A percentile compares a stretch with the other conserved stretches of the same genome.
Conservation (phyloP, 2,113 vertebrate genomes). For the Nesoenas mayeri region DNA sequence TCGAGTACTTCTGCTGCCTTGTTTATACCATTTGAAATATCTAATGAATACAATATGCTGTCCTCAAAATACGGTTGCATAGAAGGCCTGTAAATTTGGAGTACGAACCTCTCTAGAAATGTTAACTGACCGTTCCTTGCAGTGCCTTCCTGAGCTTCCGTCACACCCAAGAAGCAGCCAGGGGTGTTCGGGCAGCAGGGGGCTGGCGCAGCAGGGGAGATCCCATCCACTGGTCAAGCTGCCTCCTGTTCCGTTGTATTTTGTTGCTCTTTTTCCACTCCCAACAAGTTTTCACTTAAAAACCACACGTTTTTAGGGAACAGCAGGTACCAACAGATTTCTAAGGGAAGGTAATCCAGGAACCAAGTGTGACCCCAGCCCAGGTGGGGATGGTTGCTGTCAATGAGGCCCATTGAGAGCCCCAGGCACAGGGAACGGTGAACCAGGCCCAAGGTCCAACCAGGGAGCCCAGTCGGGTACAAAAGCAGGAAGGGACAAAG, state of each 20-base stretch:
- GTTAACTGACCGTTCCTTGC: background rate
- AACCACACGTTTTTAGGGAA: background rate
- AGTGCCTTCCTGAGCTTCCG: background rate
- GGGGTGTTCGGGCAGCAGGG: background rate
- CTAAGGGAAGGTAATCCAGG: background rate
- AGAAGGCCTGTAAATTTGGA: conserved; percentile 4
- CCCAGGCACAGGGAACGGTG: fast-evolving
- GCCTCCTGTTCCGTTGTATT: background rate
- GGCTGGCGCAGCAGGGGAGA: background rate
- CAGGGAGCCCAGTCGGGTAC: background rate
- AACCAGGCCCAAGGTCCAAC: background rate
- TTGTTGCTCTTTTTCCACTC: background rate
- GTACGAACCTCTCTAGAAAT: background rate
- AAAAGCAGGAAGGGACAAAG: background rate
- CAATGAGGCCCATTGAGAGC: fast-evolving
- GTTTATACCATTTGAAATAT: conserved; percentile 37
- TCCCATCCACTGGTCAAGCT: background rate
- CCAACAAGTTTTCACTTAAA: background rate
- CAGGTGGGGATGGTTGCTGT: background rate
- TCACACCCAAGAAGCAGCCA: background rate
- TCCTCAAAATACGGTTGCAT: background rate
- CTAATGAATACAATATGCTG: conserved; percentile 33
- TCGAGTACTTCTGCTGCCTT: conserved; percentile 21
- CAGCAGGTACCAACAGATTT: background rate
- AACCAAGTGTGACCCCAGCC: background rate